Evolutionary conservation across 2,113 vertebrate genomes (phyloP), one percentile per base, ranked within the genome.

Genomic region (Cyprinodon brontotheroides): DNA sequence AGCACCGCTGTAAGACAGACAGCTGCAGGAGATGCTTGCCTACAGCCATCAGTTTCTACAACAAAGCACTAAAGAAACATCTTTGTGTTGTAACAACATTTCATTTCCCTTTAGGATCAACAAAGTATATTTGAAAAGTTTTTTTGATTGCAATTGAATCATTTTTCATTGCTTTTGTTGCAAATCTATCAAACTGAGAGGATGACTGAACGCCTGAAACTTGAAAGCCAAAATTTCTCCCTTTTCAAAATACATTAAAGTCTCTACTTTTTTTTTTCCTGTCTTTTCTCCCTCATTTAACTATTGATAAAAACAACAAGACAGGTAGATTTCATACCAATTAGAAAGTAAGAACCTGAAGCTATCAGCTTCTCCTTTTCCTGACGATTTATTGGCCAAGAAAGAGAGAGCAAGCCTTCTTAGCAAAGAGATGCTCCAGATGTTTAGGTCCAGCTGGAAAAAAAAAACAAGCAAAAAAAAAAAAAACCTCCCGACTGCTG

Each of bases 401-500:
- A 39, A 13, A 39, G 14, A 3, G 48, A 59, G 22, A n/a, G n/a
- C 17, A 12, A 40, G 9, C 11, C 17, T 11, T 36, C 37, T 12
- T 11, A 15, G 38, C 4, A 37, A 39, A 29, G 40, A 67, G 64
- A 47, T 48, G 65, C 5, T 68, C 41, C 65, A 68, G 65, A 61
- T 68, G 65, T 29, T 37, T 22, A 7, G 12, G 29, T 75, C 57
- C 63, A 74, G 63, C 72, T 67, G 64, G 62, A 43, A 20, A 36
- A 70, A 70, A 29, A 29, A 29, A 29, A 29, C 29, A 29, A 3
- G 20, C 40, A 9, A 29, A 29, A 29, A 29, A 29, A 29, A 29
- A 29, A 29, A 29, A 29, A 29, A 29, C 29, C 6, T 41, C 40
- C 41, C 50, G 20, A 3, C 41, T 9, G 43, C 6, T 63, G 70